Conservation (phyloP, 2,888 invertebrate species). For the Gari tellinella region DNA sequence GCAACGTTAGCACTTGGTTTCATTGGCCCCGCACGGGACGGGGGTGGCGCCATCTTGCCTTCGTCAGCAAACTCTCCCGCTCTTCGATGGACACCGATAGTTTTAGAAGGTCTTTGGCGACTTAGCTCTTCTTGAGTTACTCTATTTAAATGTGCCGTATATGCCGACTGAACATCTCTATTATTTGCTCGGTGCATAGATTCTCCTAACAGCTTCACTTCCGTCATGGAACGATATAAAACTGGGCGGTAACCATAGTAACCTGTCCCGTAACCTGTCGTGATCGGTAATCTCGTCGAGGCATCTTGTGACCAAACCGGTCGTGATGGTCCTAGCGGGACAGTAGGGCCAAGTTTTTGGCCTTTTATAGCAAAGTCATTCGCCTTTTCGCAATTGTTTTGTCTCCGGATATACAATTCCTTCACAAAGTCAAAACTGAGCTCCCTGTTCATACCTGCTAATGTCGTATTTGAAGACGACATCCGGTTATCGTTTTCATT, state of each 20-base stretch:
- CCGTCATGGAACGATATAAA: conserved; percentile 44
- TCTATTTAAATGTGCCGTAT: conserved; percentile 5
- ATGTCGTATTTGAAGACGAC: too few species aligned
- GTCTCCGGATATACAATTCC: too few species aligned
- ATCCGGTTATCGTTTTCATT: too few species aligned
- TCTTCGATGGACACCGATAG: conserved; percentile 1
- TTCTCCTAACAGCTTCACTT: conserved; percentile 55
- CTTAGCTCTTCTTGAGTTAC: neutral
- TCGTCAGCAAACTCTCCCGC: conserved; percentile 1
- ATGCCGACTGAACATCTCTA: conserved; percentile 40
- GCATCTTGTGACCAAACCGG: conserved; percentile 59
- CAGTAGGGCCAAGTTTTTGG: too few species aligned
- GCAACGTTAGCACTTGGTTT: neutral
- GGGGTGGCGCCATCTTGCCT: conserved; percentile 6
- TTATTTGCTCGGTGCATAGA: conserved; percentile 28
- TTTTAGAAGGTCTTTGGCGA: neutral
- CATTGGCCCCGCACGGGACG: conserved; percentile 9
- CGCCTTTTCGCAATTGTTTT: too few species aligned
- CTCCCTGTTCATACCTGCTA: too few species aligned
- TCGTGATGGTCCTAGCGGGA: too few species aligned
- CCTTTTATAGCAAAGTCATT: too few species aligned
- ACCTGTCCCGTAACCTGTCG: conserved; percentile 40
- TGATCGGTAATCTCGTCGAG: conserved; percentile 44
- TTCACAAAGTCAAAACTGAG: too few species aligned
- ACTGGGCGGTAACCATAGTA: conserved; percentile 47